Conservation (phyloP, 2,888 invertebrate species). For the Brachycybe producta region DNA sequence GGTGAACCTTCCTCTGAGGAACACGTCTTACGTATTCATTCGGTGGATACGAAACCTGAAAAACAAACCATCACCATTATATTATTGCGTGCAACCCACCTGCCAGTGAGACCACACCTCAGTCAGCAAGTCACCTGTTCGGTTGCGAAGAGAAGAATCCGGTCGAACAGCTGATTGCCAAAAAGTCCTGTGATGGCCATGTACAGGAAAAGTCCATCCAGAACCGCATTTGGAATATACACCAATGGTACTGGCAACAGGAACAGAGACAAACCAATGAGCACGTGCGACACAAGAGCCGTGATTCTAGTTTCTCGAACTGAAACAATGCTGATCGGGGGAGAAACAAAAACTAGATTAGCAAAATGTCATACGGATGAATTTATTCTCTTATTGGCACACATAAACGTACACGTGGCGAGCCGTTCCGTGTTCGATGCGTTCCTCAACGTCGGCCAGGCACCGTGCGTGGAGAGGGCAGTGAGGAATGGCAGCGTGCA, state of each 20-base stretch:
- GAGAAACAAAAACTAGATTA: not conserved
- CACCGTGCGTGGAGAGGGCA: conserved; percentile 46
- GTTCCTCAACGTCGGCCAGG: conserved; percentile 46
- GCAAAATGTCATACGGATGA: not conserved
- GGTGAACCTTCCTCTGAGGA: conserved; percentile 39
- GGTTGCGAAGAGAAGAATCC: conserved; percentile 42
- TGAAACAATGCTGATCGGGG: conserved; percentile 36
- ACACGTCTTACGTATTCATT: conserved; percentile 40
- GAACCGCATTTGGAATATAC: conserved; percentile 43
- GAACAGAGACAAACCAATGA: conserved; percentile 43
- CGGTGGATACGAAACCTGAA: conserved; percentile 39
- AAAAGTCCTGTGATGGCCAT: conserved; percentile 44
- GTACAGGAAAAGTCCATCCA: conserved; percentile 45
- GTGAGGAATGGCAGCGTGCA: conserved; percentile 47
- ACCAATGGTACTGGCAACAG: conserved; percentile 40
- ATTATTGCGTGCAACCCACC: not conserved
- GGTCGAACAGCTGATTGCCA: conserved; percentile 45
- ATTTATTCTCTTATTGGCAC: not conserved
- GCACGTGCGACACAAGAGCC: conserved; percentile 41
- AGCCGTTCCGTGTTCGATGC: conserved; percentile 46
- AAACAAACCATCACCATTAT: conserved; percentile 1
- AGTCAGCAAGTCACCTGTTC: conserved; percentile 37
- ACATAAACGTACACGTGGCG: conserved; percentile 41
- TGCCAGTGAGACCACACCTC: not conserved
- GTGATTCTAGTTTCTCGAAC: conserved; percentile 44